Base-by-base conservation (phyloP, 2,113 vertebrate species). In the Prietella phreatophila region DNA sequence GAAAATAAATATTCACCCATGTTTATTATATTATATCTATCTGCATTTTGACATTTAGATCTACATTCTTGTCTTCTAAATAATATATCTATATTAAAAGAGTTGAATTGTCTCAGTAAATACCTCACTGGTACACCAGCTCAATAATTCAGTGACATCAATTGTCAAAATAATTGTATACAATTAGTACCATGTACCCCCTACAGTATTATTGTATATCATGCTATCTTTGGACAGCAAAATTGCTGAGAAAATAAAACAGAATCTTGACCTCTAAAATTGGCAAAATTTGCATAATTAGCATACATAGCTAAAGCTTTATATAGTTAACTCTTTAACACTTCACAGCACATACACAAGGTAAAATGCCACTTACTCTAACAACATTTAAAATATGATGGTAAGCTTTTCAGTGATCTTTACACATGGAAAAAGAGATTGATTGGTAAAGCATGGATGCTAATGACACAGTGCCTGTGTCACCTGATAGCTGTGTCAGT, bases 381-480 rank as follows among this genome's bases (percentile, higher is more conserved):
- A 71, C 69, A 69, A 33, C 67, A 39, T 39, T 30, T 33, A 67
- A 69, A 69, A 2, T 19, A 39, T 73, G 22, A 47, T 1, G 22
- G 20, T 42, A 76, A 47, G 20, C 69, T 27, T 27, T 47, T 14
- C 69, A 20, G 69, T 73, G 36, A 42, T 73, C 20, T 1, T 75
- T 27, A 50, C 3, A 50, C 39, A 73, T 9, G 1, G 10, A 73
- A 39, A 73, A 15, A 36, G 39, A 17, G 22, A 30, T 17, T 85
- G 91, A 88, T 90, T 89, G 84, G 83, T 91, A 92, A 88, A 82
- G 79, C 89, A 89, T 89, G 87, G 83, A 93, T 84, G 73, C 92
- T 91, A 88, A 90, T 88, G 87, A 89, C 80, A 88, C 22, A 89
- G 85, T 91, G 92, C 90, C 88, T 36, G 36, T 36, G 36, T 36